Percentiles rank a stretch among this genome's conserved stretches.
Conservation (phyloP, 2,797 vertebrate genomes). For the Urophycis tenuis region DNA sequence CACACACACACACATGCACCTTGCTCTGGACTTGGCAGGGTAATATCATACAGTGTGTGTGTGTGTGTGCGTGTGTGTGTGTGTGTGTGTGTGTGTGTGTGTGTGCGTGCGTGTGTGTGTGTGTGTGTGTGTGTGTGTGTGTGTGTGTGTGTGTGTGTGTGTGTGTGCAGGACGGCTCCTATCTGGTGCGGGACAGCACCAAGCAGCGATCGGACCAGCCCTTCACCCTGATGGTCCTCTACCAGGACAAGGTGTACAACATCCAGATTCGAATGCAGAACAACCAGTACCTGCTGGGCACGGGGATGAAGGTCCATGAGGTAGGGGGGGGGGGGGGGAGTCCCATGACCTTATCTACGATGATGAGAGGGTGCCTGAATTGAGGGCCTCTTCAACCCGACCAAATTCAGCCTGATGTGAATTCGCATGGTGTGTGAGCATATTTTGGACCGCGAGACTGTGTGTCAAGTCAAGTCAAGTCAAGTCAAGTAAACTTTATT, state of each 20-base stretch:
- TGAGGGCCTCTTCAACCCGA: too few species aligned
- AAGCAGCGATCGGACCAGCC: constrained; percentile 76
- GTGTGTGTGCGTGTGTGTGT: constrained; percentile 13
- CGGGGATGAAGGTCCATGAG: constrained; percentile 83
- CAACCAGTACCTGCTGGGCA: constrained; percentile 79
- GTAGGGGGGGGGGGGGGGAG: too few species aligned
- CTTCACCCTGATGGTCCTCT: constrained; percentile 90
- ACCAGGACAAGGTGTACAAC: constrained; percentile 91
- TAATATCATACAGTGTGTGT: not conserved
- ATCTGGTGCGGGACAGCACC: constrained; percentile 89
- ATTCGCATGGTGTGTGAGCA: too few species aligned
- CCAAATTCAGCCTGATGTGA: too few species aligned
- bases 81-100: constrained; percentile 12
- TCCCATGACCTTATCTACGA: too few species aligned
- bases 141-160: not conserved
- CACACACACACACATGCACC: not conserved
- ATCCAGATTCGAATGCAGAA: constrained; percentile 81
- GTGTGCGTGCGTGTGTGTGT: constrained; percentile 12
- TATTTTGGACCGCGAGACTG: too few species aligned
- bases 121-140: constrained; percentile 12
- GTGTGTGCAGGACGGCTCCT: constrained; percentile 81
- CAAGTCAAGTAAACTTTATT: too few species aligned
- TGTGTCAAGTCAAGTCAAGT: too few species aligned
- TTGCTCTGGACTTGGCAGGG: not conserved
- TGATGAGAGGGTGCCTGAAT: too few species aligned